These are phyloP conservation scores for Enteromius anoplus DNA, from an alignment of 2,797 vertebrate genomes.

Conservation along the genomic window DNA sequence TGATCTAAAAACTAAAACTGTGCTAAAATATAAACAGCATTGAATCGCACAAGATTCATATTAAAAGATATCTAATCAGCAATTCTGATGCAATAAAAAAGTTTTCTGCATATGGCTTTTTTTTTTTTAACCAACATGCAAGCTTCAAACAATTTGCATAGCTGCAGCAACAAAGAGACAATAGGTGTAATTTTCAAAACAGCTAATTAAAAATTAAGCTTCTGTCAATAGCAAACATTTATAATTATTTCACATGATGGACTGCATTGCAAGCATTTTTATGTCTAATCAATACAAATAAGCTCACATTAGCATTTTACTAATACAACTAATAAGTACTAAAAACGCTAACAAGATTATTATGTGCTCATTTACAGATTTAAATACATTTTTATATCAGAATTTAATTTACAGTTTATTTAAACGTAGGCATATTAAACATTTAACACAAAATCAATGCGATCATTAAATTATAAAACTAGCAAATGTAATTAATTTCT, in stretches of 20 bases:
- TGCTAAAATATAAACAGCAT: not conserved
- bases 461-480: slow-evolving; percentile 21
- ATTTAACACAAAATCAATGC: slow-evolving; percentile 13
- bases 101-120: not conserved
- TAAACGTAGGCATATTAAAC: not conserved
- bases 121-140: not conserved
- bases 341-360: slow-evolving; percentile 46
- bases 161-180: slow-evolving; percentile 31
- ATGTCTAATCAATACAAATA: slow-evolving; percentile 55
- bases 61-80: not conserved
- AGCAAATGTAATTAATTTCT: slow-evolving; percentile 18
- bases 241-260: slow-evolving; percentile 59
- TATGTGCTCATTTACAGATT: slow-evolving; percentile 39
- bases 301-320: slow-evolving; percentile 44
- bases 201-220: slow-evolving; percentile 57
- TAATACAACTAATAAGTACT: slow-evolving; percentile 42
- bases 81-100: not conserved
- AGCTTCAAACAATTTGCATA: slow-evolving; percentile 34
- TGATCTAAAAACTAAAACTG: not conserved
- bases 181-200: slow-evolving; percentile 43
- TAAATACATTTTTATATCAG: not conserved
- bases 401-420: slow-evolving; percentile 3
- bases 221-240: slow-evolving; percentile 55
- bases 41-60: not conserved
- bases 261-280: slow-evolving; percentile 54